These are phyloP conservation scores for Brachyopa scutellaris DNA, from an alignment of 2,888 invertebrate species.

Conservation along the genomic window DNA sequence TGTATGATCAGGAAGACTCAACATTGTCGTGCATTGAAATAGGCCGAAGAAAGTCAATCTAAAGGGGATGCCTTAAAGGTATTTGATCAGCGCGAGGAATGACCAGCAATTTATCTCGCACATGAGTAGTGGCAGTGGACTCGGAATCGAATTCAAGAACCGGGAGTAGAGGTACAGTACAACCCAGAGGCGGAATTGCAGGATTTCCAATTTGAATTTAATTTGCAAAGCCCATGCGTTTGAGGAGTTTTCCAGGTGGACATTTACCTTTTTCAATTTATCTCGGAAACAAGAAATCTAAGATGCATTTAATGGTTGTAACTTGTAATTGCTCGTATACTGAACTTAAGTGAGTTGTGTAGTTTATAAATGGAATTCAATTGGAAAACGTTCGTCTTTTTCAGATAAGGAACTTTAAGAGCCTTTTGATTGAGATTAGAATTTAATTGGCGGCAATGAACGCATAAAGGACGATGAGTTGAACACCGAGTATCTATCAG, in stretches of 20 bases:
- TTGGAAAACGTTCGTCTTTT: too few relatives aligned
- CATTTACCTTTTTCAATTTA: slow-evolving; percentile 37
- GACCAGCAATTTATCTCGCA: slow-evolving; percentile 50
- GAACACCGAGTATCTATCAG: too few relatives aligned
- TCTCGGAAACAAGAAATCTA: too few relatives aligned
- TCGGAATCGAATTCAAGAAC: slow-evolving; percentile 16
- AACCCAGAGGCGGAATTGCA: slow-evolving; percentile 2
- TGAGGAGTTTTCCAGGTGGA: slow-evolving; percentile 9
- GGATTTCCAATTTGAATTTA: slow-evolving; percentile 48
- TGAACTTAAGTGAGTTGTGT: too few relatives aligned
- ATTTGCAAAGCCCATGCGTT: slow-evolving; percentile 13
- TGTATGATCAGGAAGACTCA: slow-evolving; percentile 3
- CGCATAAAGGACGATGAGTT: too few relatives aligned
- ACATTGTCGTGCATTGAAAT: slow-evolving; percentile 1
- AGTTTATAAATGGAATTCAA: too few relatives aligned
- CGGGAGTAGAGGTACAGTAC: slow-evolving; percentile 16
- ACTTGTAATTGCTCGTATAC: too few relatives aligned
- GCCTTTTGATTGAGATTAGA: too few relatives aligned
- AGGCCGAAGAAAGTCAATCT: slow-evolving; percentile 29
- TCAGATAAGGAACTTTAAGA: too few relatives aligned
- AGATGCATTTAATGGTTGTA: too few relatives aligned
- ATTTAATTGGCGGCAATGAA: too few relatives aligned
- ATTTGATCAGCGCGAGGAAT: slow-evolving; percentile 45
- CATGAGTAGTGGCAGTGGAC: slow-evolving; percentile 10
- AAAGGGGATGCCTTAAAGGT: slow-evolving; percentile 42